These are phyloP conservation scores for Eulemur rufifrons DNA, from an alignment of 2,113 vertebrate species.

Conservation along the genomic window DNA sequence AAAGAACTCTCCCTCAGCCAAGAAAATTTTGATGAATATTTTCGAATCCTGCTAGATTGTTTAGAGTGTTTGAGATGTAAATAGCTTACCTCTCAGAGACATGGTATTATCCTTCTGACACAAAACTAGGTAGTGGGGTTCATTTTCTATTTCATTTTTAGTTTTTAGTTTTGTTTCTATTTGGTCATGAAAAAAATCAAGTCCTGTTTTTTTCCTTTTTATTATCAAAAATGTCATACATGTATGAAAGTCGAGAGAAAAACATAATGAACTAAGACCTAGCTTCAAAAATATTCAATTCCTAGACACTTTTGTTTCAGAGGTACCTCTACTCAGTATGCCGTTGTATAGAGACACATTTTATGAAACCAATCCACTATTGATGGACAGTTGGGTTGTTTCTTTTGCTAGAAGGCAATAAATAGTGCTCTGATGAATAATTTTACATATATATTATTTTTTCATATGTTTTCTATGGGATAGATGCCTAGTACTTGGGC, in stretches of 20 bases:
- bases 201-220: neutral
- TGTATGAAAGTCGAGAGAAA: neutral
- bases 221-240: neutral
- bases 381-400: neutral
- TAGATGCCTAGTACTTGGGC: neutral
- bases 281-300: neutral
- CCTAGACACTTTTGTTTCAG: neutral
- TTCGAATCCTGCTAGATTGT: conserved; percentile 18
- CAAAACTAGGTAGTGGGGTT: neutral
- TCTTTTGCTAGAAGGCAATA: neutral
- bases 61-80: neutral
- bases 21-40: conserved; percentile 27
- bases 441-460: neutral
- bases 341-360: neutral
- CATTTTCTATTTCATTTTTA: conserved; percentile 13
- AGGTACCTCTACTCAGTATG: neutral
- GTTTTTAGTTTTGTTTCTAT: neutral
- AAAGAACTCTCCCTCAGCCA: conserved; percentile 18
- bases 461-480: neutral
- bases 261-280: neutral
- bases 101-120: neutral
- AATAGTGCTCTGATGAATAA: neutral
- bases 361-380: neutral
- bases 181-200: neutral
- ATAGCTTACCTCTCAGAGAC: neutral